A percentile compares a stretch with the other conserved stretches of the same genome.
Conservation (phyloP, 2,888 invertebrate species). For the Brenthis daphne region DNA sequence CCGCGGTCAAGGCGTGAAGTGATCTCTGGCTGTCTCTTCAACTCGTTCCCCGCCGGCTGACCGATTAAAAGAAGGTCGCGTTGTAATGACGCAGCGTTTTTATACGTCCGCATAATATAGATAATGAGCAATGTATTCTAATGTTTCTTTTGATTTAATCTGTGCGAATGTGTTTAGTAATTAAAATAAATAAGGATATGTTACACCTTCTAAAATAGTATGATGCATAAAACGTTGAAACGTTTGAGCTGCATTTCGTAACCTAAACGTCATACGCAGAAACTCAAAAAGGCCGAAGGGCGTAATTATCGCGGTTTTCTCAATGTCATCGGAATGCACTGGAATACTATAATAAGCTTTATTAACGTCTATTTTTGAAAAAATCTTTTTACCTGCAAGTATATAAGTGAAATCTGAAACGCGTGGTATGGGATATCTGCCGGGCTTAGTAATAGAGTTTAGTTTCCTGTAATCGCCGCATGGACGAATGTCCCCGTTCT, state of each 20-base stretch:
- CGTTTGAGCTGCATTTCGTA: constrained; percentile 12
- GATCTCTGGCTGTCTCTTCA: too few species aligned
- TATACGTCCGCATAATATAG: too few species aligned
- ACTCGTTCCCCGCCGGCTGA: too few species aligned
- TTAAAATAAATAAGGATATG: too few species aligned
- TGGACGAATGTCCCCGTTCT: constrained; percentile 5
- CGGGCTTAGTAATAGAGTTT: not conserved
- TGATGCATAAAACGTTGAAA: constrained; percentile 26
- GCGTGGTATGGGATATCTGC: constrained; percentile 6
- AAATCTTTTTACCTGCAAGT: constrained; percentile 24
- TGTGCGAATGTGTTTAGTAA: too few species aligned
- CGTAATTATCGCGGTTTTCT: constrained; percentile 33
- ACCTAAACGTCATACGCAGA: constrained; percentile 16
- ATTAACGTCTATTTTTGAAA: constrained; percentile 30
- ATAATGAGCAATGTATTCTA: too few species aligned
- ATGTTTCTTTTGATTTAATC: too few species aligned
- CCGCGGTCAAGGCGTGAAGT: too few species aligned
- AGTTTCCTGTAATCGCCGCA: constrained; percentile 18
- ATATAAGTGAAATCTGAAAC: not conserved
- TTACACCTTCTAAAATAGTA: constrained; percentile 29
- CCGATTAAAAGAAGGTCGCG: too few species aligned
- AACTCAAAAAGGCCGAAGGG: constrained; percentile 20
- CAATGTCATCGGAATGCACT: not conserved
- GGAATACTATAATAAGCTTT: constrained; percentile 32
- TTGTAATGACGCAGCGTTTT: too few species aligned